Conservation (phyloP, 2,113 vertebrate genomes). For the Ochotona princeps region DNA sequence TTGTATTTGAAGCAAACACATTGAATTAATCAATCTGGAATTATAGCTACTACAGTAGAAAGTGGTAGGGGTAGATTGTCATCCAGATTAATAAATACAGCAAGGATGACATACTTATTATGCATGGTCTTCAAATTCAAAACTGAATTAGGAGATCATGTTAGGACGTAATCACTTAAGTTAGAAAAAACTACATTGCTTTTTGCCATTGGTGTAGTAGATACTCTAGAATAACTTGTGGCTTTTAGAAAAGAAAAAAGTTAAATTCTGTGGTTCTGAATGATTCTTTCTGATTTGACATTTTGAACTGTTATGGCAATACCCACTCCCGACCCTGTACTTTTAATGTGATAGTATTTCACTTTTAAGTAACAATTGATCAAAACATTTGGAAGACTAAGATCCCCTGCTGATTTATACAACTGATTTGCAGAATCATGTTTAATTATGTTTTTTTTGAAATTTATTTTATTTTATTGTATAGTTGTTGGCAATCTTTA, state of each 20-base stretch:
- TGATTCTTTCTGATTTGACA: not conserved
- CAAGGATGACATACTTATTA: not conserved
- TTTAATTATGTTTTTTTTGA: not conserved
- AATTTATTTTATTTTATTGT: too few species aligned
- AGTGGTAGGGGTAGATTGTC: not conserved
- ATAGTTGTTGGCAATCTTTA: too few species aligned
- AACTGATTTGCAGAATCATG: not conserved
- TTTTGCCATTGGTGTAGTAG: not conserved
- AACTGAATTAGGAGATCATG: not conserved
- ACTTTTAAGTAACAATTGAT: not conserved
- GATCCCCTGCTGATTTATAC: not conserved
- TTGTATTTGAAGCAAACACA: not conserved
- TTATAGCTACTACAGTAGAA: not conserved
- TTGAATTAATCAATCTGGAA: not conserved
- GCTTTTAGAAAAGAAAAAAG: not conserved
- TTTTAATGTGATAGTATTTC: not conserved
- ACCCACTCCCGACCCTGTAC: not conserved
- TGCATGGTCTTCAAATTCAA: not conserved
- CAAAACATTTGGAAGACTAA: not conserved
- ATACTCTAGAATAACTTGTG: not conserved
- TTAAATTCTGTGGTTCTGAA: not conserved
- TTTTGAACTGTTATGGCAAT: not conserved
- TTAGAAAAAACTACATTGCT: not conserved
- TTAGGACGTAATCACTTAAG: not conserved
- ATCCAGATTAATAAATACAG: conserved; percentile 14